Percentiles rank a stretch among this genome's conserved stretches.
These are phyloP conservation scores for Acholoe squamosa DNA, from an alignment of 2,888 invertebrate species.

Conservation along the genomic window DNA sequence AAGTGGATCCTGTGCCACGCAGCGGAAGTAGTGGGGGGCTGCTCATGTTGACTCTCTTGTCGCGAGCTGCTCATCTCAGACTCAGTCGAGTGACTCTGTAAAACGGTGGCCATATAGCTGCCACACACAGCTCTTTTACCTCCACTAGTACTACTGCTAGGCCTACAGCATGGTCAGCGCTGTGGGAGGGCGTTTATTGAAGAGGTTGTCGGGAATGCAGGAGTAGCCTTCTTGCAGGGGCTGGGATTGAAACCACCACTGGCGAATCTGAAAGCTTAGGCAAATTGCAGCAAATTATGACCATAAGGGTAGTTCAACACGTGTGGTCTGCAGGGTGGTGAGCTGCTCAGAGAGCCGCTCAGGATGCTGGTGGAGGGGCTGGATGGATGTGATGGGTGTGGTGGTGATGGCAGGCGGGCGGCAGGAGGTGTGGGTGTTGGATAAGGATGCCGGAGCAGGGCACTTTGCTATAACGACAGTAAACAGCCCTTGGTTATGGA, in stretches of 20 bases:
- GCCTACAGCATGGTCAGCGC: too few species aligned
- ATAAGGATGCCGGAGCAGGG: neutral
- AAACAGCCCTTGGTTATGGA: neutral
- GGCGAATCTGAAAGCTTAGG: slow-evolving; percentile 13
- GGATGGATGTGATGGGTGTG: slow-evolving; percentile 19
- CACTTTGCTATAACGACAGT: slow-evolving; percentile 1
- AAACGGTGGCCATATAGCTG: neutral
- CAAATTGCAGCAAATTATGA: slow-evolving; percentile 38
- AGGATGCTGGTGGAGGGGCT: neutral
- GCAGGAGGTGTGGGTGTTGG: slow-evolving; percentile 16
- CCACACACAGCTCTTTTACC: too few species aligned
- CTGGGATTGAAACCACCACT: neutral
- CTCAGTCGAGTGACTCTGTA: neutral
- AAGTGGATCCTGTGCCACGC: neutral
- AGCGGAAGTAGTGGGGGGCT: neutral
- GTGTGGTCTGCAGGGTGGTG: neutral
- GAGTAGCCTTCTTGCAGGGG: neutral
- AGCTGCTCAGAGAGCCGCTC: neutral
- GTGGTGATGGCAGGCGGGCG: neutral
- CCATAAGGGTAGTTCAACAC: slow-evolving; percentile 27
- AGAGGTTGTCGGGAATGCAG: neutral
- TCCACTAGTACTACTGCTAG: too few species aligned
- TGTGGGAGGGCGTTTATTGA: too few species aligned
- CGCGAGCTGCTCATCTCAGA: slow-evolving; percentile 7
- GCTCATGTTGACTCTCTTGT: slow-evolving; percentile 31